These are phyloP conservation scores for Drosophila baimaii DNA, from an alignment of 1,140 invertebrate genomes.

Conservation along the genomic window DNA sequence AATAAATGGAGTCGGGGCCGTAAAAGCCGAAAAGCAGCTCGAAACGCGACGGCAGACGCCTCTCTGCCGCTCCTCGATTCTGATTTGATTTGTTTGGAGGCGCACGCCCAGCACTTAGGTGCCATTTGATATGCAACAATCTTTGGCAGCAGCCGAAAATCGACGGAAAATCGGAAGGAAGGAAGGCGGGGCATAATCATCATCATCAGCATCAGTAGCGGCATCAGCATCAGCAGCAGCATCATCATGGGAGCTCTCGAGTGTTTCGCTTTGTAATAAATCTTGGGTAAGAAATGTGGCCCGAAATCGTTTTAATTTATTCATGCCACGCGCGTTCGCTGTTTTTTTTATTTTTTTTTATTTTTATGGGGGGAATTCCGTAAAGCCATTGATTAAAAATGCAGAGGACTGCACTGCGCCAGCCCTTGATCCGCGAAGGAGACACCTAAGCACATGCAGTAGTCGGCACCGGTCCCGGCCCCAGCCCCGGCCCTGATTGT, in stretches of 20 bases:
- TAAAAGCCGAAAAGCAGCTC: slow-evolving; percentile 59
- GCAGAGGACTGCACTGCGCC: slow-evolving; percentile 63
- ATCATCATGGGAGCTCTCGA: slow-evolving; percentile 14
- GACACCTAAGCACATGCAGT: slow-evolving; percentile 29
- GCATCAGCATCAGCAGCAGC: not conserved
- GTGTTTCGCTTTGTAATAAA: slow-evolving; percentile 65
- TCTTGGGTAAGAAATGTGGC: slow-evolving; percentile 63
- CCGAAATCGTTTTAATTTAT: slow-evolving; percentile 76
- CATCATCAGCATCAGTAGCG: slow-evolving; percentile 40
- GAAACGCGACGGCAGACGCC: slow-evolving; percentile 10
- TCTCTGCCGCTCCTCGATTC: slow-evolving; percentile 53
- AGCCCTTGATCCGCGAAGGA: slow-evolving; percentile 39
- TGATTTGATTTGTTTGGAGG: slow-evolving; percentile 75
- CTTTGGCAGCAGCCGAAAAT: slow-evolving; percentile 58
- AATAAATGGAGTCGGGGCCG: slow-evolving; percentile 76
- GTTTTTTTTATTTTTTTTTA: slow-evolving; percentile 4
- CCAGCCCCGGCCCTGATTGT: slow-evolving; percentile 11
- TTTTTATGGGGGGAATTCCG: slow-evolving; percentile 7
- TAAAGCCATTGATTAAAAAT: slow-evolving; percentile 69
- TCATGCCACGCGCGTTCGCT: slow-evolving; percentile 68
- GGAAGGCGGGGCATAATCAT: slow-evolving; percentile 59
- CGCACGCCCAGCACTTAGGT: slow-evolving; percentile 70
- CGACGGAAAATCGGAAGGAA: slow-evolving; percentile 30
- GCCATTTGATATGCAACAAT: slow-evolving; percentile 80
- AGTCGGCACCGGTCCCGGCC: not conserved